Evolutionary conservation across 1,140 invertebrate genomes (phyloP), one percentile per base, ranked within the genome.

Genomic region (Spodoptera frugiperda): DNA sequence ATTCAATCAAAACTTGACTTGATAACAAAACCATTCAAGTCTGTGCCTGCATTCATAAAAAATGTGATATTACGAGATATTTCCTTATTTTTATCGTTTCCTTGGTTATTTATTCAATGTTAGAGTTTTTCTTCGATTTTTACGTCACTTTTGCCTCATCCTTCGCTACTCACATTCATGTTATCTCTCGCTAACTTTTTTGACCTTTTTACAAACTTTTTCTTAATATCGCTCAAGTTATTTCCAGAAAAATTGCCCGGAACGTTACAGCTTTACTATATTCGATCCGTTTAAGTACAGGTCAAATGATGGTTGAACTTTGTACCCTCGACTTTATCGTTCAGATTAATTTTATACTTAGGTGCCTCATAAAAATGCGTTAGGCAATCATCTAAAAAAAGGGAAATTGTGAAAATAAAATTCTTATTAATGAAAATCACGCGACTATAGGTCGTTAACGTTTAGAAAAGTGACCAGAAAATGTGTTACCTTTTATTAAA

Each of bases 391-490:
- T 70, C 12, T 21, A 30, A 44, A 71, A 39, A 71, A 71, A 44
- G 9, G 25, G 51, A 61, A 10, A 15, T 49, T 65, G 21, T 65
- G 44, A 21, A 3, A 55, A 67, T 63, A 67, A 55, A 55, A 65
- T 46, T 67, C 59, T 67, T 67, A 65, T 76, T 76, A 46, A 76
- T 49, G 19, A 67, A n/a, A 72, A 53, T 71, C 80, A 82, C 80
- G 80, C 80, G 53, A 82, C 46, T 3, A n/a, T 44, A 72, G 78
- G 77, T 76, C 77, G 68, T 44, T 77, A 57, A 72, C 61, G 54
- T 63, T 30, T 55, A 54, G 67, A 72, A 54, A 63, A 70, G 25
- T 46, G 17, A 55, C 30, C 30, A 12, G 51, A 46, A 14, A 17
- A 21, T 44, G 10, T 54, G 33, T 55, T 71, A 39, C n/a, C 53